These are phyloP conservation scores for Sebastes nivosus DNA, from an alignment of 2,797 vertebrate genomes.

Conservation along the genomic window DNA sequence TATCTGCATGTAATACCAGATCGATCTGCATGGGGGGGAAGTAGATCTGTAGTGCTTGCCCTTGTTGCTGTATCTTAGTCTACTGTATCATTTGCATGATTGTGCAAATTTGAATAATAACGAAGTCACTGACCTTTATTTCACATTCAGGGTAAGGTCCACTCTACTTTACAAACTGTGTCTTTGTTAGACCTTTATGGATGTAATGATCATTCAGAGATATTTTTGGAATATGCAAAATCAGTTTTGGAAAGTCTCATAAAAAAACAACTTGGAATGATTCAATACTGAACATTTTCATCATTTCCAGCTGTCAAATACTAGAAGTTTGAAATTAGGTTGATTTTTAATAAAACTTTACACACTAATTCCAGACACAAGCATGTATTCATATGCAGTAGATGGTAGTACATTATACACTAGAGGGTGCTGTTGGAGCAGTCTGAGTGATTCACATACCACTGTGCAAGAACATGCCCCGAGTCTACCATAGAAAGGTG, in stretches of 20 bases:
- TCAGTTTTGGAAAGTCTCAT: not conserved
- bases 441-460: not conserved
- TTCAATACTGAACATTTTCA: not conserved
- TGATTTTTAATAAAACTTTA: not conserved
- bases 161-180: not conserved
- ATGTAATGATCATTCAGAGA: not conserved
- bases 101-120: slow-evolving; percentile 33
- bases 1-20: not conserved
- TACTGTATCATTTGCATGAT: slow-evolving; percentile 37
- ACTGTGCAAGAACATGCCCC: not conserved
- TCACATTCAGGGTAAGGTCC: not conserved
- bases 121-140: slow-evolving; percentile 24
- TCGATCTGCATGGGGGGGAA: not conserved
- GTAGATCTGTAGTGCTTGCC: not conserved
- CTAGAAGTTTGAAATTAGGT: not conserved
- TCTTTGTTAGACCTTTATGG: not conserved
- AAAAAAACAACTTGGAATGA: not conserved
- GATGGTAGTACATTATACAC: not conserved
- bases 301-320: not conserved
- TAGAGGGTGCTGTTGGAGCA: slow-evolving; percentile 47
- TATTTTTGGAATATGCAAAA: not conserved
- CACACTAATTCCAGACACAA: not conserved
- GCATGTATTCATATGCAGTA: not conserved
- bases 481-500: fast-evolving
- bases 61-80: not conserved